Evolutionary conservation across 2,888 invertebrate genomes (phyloP).

Genomic region (Vanessa cardui): DNA sequence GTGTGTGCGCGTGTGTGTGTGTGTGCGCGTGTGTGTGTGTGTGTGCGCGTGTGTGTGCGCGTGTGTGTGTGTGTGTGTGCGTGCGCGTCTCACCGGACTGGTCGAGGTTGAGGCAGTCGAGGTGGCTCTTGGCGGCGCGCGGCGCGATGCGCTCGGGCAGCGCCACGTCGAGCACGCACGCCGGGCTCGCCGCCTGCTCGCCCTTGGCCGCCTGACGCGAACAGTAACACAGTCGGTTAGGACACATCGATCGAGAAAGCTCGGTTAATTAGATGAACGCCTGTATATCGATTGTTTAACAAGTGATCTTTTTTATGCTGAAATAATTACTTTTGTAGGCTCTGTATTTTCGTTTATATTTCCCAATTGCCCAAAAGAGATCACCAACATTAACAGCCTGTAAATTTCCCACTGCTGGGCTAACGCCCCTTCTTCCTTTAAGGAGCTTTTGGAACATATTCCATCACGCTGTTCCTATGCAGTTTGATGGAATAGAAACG

Average conservation of each 20-base stretch:
- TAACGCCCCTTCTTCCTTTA: no score
- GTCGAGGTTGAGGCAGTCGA: slow-evolving; percentile 76
- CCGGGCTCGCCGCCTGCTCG: slow-evolving; percentile 71
- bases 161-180: slow-evolving; percentile 75
- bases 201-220: slow-evolving; percentile 66
- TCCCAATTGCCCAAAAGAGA: no score
- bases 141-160: slow-evolving; percentile 73
- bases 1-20: no score
- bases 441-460: no score
- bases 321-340: no score
- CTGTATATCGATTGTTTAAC: neutral
- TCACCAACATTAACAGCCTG: no score
- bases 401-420: no score
- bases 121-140: slow-evolving; percentile 74
- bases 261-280: neutral
- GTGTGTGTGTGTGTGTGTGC: neutral
- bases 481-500: no score
- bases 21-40: neutral
- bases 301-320: no score
- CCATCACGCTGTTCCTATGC: no score
- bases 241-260: neutral
- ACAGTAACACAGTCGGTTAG: no score
- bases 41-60: neutral
- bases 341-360: no score
- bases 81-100: slow-evolving; percentile 68